These are phyloP conservation scores for Amazona guildingii DNA, from an alignment of 2,113 vertebrate species.

Conservation along the genomic window DNA sequence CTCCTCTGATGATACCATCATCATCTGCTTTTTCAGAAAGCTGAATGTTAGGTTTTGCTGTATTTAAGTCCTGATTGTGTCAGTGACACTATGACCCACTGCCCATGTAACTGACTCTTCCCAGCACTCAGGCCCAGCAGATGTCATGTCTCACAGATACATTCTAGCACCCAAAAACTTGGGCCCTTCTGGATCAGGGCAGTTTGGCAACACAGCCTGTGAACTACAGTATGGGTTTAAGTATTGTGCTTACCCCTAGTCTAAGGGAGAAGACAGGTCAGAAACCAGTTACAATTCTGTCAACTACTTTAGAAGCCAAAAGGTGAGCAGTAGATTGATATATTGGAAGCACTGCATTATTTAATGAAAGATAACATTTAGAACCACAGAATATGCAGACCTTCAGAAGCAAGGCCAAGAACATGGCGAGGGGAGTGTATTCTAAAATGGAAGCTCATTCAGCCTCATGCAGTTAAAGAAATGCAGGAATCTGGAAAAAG, in stretches of 20 bases:
- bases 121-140: neutral
- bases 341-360: neutral
- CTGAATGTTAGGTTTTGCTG: neutral
- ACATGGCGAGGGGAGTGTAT: rapidly evolving
- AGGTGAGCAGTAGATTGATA: neutral
- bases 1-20: neutral
- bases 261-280: neutral
- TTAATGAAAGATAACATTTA: neutral
- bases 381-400: neutral
- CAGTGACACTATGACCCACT: neutral
- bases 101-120: neutral
- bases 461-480: neutral
- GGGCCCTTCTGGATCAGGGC: neutral
- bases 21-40: neutral
- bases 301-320: neutral
- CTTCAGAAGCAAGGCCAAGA: neutral
- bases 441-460: neutral
- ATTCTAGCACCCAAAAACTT: neutral
- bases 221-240: neutral
- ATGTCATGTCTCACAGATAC: neutral
- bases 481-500: neutral
- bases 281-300: neutral
- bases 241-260: neutral
- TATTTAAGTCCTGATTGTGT: neutral
- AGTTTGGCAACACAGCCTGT: neutral